Base-by-base conservation (phyloP, 2,888 invertebrate species). In the Nomada goodeniana region DNA sequence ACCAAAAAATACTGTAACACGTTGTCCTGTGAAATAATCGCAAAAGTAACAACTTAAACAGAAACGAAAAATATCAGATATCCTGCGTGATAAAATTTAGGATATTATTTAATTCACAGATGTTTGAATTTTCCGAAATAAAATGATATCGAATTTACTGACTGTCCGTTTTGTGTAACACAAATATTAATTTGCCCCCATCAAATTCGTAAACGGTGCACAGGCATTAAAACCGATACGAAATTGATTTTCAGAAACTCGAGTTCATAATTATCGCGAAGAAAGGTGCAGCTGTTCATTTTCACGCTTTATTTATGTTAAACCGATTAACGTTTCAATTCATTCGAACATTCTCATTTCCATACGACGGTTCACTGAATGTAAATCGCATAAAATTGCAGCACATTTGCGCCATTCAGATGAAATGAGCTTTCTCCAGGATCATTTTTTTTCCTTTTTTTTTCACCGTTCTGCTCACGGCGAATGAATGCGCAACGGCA, bases 391-490 rank as follows among this genome's bases (percentile, higher is more conserved):
- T 29, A 23, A 60, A 69, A 73, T 82, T 77, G 23, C n/a, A 72
- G 69, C 63, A 68, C 76, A 55, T 64, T 47, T 60, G 57, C 64
- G 13, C 68, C 68, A 36, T 65, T 76, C 36, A 53, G 60, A 80
- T 47, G 53, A 80, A 82, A 68, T 55, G 65, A 59, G 44, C 53
- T 61, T 82, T 65, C 68, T 71, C 59, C 55, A 18, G 1, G 11
- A 55, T 55, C 20, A 29, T 26, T 77, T n/a, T 44, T 42, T 57
- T 82, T 20, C 73, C n/a, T 44, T 42, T 23, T 26, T 77, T n/a
- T 44, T 42, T 57, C 73, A 11, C 11, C 2, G 15, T 26, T 55
- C 44, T 18, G 42, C 15, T 15, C 2, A 26, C 29, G 55, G 44
- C 26, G 20, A 67, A 59, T 20, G 47, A 64, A 65, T 36, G 20